Percentiles rank a stretch among this genome's conserved stretches.
Conservation (phyloP, 2,888 invertebrate species). For the Toxonevra muliebris region DNA sequence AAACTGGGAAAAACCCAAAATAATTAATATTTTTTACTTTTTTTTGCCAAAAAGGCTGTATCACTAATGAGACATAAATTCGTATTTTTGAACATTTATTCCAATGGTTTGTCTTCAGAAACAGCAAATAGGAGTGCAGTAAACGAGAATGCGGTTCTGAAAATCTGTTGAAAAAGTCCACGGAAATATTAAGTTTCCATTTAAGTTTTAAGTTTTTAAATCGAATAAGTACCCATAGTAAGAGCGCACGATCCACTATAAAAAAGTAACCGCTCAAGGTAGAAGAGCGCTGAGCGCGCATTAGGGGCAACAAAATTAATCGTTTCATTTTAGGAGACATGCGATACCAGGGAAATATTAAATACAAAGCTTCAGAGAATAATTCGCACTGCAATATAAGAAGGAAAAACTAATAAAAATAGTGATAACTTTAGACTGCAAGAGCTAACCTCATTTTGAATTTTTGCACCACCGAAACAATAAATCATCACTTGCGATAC, state of each 20-base stretch:
- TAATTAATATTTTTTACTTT: too few species aligned
- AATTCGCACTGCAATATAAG: conserved; percentile 5
- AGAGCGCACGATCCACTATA: conserved; percentile 10
- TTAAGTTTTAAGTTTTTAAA: not conserved
- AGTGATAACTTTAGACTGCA: too few species aligned
- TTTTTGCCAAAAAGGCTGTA: too few species aligned
- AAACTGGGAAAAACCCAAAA: too few species aligned
- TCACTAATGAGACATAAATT: too few species aligned
- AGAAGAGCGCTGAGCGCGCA: conserved; percentile 9
- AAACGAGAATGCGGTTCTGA: conserved; percentile 20
- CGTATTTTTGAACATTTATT: not conserved
- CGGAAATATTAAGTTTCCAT: not conserved
- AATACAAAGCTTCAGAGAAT: conserved; percentile 5
- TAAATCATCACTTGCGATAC: conserved; percentile 15
- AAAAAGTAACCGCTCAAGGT: conserved; percentile 17
- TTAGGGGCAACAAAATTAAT: conserved; percentile 10
- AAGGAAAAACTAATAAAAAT: too few species aligned
- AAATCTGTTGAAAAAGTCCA: not conserved
- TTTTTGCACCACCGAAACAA: conserved; percentile 21
- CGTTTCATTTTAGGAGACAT: not conserved
- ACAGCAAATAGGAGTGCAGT: conserved; percentile 11
- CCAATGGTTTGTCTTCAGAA: not conserved
- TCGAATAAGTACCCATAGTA: conserved; percentile 12
- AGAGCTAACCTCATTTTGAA: conserved; percentile 9
- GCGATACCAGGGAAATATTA: conserved; percentile 11